Evolutionary conservation across 1,140 invertebrate species (phyloP), one percentile per base, ranked within the genome.

Genomic region (Capitella teleta): DNA sequence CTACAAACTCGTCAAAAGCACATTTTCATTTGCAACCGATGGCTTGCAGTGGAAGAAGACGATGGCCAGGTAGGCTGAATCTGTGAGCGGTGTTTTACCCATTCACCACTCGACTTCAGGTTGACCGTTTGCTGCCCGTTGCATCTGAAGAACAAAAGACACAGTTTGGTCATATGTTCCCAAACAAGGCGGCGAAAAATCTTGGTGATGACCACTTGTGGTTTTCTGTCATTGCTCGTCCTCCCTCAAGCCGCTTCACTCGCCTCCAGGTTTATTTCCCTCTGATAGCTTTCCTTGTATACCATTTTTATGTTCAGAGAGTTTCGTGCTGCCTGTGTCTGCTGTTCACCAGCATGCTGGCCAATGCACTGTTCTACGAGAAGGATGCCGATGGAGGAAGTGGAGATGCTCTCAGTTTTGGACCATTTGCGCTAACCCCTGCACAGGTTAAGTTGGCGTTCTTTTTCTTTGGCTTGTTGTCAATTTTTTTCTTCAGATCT

Each of bases 31-130:
- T 61, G 57, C 26, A 70, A 79, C 55, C 61, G 62, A 38, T 79
- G 78, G 78, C 68, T 79, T 49, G 77, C 77, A 43, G 69, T 78
- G 1, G 77, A 79, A 59, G 75, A 79, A 60, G 73, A 68, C 21
- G 77, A 79, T 62, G 77, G 78, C 41, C 57, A 73, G 67, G 75
- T 77, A 58, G 43, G n/a, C n/a, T n/a, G n/a, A n/a, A n/a, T n/a
- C n/a, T n/a, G n/a, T n/a, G n/a, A n/a, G n/a, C n/a, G n/a, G n/a
- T n/a, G n/a, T n/a, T n/a, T n/a, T n/a, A n/a, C n/a, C n/a, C n/a
- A n/a, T n/a, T n/a, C n/a, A n/a, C n/a, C n/a, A n/a, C 14, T 21
- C 28, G 40, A 21, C 28, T 53, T 3, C 48, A 77, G 74, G 72
- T 79, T 52, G 76, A 78, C 52, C 62, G 76, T 21, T 57, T 78